Evolutionary conservation across 2,888 invertebrate genomes (phyloP), one percentile per base, ranked within the genome.

Genomic region (Masnerella sp.): DNA sequence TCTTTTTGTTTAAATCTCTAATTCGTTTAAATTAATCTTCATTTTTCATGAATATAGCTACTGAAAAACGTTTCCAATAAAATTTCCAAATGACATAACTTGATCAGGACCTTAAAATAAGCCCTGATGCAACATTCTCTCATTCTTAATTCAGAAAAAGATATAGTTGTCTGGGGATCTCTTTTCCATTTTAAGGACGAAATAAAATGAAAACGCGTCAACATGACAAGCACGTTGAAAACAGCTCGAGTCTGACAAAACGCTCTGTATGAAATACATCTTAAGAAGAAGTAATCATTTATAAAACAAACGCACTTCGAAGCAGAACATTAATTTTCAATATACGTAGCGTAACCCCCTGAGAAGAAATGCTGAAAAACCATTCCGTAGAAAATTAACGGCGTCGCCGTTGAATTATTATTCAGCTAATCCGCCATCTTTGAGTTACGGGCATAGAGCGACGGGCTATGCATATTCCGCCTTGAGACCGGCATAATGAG

Each of bases 131-230:
- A 59, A 45, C 45, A 59, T 45, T 45, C 25, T n/a, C n/a, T 61
- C 30, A 47, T 61, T 30, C 30, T 40, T 49, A 42, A 61, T 61
- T 51, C 49, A 49, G 30, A 32, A 2, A 20, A 49, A 61, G 34
- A 61, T n/a, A n/a, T 32, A 43, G 38, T 20, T 56, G 61, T 61
- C 61, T 61, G n/a, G 61, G 51, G 61, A 61, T 47, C 11, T 49
- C 34, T 43, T 51, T 40, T 52, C 62, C 25, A 52, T 62, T 62
- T 62, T 12, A 32, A 14, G 43, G 51, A 51, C 34, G 43, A 43
- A 61, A 38, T 45, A 40, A 8, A 49, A 49, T 38, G 61, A 49
- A 61, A 52, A 49, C 28, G 36, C 30, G 28, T 49, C 49, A 61
- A 49, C 45, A 47, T 59, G 59, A 59, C 30, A 61, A 49, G 40